Base-by-base conservation (phyloP, 1,140 invertebrate genomes). In the Orius insidiosus region DNA sequence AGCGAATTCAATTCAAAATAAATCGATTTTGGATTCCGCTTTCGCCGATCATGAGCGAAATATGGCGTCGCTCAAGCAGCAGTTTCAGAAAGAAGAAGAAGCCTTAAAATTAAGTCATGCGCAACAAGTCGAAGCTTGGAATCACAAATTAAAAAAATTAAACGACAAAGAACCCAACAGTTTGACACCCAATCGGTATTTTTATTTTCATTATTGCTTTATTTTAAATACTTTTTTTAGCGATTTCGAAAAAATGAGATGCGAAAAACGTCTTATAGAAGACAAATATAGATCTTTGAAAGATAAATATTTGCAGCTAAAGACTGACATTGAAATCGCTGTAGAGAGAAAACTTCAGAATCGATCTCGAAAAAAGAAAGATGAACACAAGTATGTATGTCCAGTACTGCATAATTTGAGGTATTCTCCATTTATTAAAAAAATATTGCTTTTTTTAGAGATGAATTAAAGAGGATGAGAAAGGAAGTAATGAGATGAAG, bases 281-380 rank as follows among this genome's bases (percentile, higher is more conserved):
- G 80, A 84, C 53, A 84, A 84, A 56, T 85, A 84, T 56, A 68
- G 70, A n/a, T 80, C 74, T 45, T 62, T 85, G 13, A 84, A 84
- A 59, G 80, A 84, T 53, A 84, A 85, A 57, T 83, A 85, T 55
- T 67, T 78, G 10, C 67, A 78, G n/a, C 59, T 85, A 18, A 85
- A 84, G 56, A 79, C 73, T 6, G 80, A 84, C 46, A 76, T 83
- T 2, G 77, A 79, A 57, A 58, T 77, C 13, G 67, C 67, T 0
- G 60, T 75, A 13, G 76, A 79, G 53, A 69, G 67, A 44, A 62
- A 72, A 39, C 62, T 55, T 37, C 61, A 58, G 49, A 51, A 30
- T 14, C 47, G 48, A 52, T 42, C 42, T 13, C 49, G 31, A 36
- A 50, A 38, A 41, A 52, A 19, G 18, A 46, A 32, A n/a, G 48